Percentiles rank a stretch among this genome's conserved stretches.
Evolutionary conservation across 2,113 vertebrate species (phyloP).

Genomic region (Formicarius rufipectus): DNA sequence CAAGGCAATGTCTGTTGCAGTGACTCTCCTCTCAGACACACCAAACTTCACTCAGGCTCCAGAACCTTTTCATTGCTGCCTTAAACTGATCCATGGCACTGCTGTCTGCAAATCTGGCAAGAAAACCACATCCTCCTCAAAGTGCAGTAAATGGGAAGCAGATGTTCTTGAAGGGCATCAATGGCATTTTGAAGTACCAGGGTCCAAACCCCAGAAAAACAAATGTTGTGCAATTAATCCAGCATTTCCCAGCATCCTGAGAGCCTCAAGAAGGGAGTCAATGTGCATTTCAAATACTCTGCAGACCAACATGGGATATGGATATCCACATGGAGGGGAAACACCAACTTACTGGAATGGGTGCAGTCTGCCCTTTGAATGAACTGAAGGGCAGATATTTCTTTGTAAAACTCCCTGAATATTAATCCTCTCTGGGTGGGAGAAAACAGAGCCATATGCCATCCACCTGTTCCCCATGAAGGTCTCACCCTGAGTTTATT

Average conservation of each 20-base stretch:
- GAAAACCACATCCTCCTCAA: neutral
- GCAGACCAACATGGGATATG: neutral
- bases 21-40: neutral
- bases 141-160: neutral
- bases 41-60: neutral
- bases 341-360: neutral
- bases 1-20: neutral
- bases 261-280: neutral
- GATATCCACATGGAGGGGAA: neutral
- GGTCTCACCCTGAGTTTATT: neutral
- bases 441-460: conserved; percentile 7
- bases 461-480: conserved; percentile 32
- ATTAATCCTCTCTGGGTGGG: conserved; percentile 33
- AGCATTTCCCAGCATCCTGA: neutral
- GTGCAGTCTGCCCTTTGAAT: neutral
- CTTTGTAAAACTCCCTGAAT: conserved; percentile 28
- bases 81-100: neutral
- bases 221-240: neutral
- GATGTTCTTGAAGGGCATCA: neutral
- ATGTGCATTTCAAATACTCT: neutral
- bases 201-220: neutral
- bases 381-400: neutral
- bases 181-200: neutral
- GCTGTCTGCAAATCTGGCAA: neutral
- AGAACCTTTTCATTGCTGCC: neutral